Percentiles rank a stretch among this genome's conserved stretches.
phyloP scores from a whole-genome alignment of 2,797 vertebrate genomes.

The Borostomias antarcticus region DNA sequence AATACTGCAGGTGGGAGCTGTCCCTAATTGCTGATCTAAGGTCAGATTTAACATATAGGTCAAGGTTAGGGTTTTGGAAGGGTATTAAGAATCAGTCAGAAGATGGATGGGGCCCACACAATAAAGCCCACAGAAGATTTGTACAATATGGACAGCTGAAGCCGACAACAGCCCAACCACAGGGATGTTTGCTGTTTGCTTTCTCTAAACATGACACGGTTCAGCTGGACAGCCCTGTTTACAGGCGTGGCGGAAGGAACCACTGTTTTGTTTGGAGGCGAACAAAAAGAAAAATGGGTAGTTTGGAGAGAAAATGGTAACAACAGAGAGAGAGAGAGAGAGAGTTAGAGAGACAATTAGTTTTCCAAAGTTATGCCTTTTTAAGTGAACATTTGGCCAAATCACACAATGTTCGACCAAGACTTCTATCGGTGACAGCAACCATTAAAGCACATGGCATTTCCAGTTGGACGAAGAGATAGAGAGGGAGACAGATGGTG shows the following conservation, averaged over 20 bases:
- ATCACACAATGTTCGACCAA: conserved; percentile 39
- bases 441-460: conserved; percentile 39
- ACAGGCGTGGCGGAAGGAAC: conserved; percentile 51
- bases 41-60: conserved; percentile 20
- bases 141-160: conserved; percentile 42
- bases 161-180: conserved; percentile 40
- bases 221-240: conserved; percentile 61
- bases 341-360: conserved; percentile 37
- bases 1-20: neutral
- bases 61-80: conserved; percentile 58
- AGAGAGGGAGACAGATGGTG: conserved; percentile 11
- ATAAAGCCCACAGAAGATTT: conserved; percentile 54
- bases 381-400: conserved; percentile 44
- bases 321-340: conserved; percentile 31
- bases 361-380: conserved; percentile 37
- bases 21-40: conserved; percentile 29
- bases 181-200: conserved; percentile 65
- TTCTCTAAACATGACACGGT: conserved; percentile 58
- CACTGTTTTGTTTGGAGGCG: conserved; percentile 52
- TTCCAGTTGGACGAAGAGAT: too few species aligned
- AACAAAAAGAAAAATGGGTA: conserved; percentile 44
- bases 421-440: conserved; percentile 20
- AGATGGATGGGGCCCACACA: conserved; percentile 25
- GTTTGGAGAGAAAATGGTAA: conserved; percentile 20
- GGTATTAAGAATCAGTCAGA: conserved; percentile 44